Conservation (phyloP, 37 sponge, comb jelly and placozoan species). For the Halisarca cf. caerulea region DNA sequence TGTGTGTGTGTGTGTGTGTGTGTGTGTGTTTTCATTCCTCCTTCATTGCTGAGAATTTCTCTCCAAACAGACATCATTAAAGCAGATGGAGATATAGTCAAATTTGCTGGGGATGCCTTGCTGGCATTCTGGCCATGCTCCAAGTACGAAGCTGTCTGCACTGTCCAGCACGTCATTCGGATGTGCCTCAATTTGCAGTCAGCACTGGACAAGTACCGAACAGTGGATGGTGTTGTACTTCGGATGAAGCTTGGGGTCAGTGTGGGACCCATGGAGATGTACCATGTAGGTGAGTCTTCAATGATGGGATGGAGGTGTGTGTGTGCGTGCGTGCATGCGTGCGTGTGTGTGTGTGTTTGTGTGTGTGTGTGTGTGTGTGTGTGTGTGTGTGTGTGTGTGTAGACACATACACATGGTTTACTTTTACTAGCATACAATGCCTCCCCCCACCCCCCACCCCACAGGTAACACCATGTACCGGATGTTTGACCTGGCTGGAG, state of each 20-base stretch:
- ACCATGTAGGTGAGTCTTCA: conserved; percentile 32
- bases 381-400: conserved; percentile 5
- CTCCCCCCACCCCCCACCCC: neutral
- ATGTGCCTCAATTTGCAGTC: conserved; percentile 75
- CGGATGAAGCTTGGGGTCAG: conserved; percentile 80
- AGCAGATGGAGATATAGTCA: conserved; percentile 86
- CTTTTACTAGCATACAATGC: no score
- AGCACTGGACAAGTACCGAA: conserved; percentile 73
- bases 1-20: neutral
- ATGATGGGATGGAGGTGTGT: neutral
- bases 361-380: conserved; percentile 11
- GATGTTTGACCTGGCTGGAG: conserved; percentile 79
- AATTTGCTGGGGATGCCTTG: conserved; percentile 97
- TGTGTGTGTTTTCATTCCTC: neutral
- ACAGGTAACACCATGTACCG: conserved; percentile 57
- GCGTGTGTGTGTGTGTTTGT: no score
- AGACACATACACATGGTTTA: no score
- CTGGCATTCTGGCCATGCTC: conserved; percentile 84
- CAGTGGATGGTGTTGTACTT: conserved; percentile 52
- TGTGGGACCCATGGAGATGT: conserved; percentile 66
- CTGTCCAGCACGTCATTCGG: conserved; percentile 52
- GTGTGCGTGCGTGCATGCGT: neutral
- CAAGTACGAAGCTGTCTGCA: conserved; percentile 44
- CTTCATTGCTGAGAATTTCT: neutral
- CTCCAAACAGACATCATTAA: conserved; percentile 57